Conservation (phyloP, 1,140 invertebrate species). For the Ips nitidus region DNA sequence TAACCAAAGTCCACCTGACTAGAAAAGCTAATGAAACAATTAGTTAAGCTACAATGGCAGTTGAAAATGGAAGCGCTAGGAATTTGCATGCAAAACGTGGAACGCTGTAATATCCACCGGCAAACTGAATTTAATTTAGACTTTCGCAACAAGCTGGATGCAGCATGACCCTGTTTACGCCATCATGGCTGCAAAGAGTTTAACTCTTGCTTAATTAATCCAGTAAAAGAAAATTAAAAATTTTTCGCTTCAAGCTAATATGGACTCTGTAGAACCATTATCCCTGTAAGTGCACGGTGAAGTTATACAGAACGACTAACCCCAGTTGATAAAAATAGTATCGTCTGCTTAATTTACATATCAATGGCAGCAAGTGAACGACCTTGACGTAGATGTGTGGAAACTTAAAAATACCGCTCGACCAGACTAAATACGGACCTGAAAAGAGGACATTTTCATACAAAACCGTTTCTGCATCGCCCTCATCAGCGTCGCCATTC, state of each 20-base stretch:
- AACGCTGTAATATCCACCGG: slow-evolving; percentile 7
- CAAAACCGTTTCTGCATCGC: slow-evolving; percentile 12
- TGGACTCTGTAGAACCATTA: no score
- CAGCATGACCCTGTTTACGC: not conserved
- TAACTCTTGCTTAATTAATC: no score
- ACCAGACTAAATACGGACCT: slow-evolving; percentile 6
- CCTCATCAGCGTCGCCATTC: slow-evolving; percentile 24
- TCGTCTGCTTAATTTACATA: no score
- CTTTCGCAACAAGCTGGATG: slow-evolving; percentile 4
- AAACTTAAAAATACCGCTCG: not conserved
- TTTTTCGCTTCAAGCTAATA: no score
- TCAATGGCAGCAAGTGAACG: no score
- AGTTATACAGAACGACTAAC: no score
- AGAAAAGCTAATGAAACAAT: not conserved
- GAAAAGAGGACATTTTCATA: slow-evolving; percentile 11
- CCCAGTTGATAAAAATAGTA: no score
- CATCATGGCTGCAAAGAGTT: not conserved
- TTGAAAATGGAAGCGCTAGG: not conserved
- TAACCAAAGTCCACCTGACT: no score
- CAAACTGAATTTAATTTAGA: slow-evolving; percentile 20
- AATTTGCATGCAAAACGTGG: slow-evolving; percentile 14
- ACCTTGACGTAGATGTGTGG: no score
- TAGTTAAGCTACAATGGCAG: not conserved
- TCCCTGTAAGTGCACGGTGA: no score
- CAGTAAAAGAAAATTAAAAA: no score